Conservation (phyloP, 2,113 vertebrate genomes). For the Bubalus kerabau region DNA sequence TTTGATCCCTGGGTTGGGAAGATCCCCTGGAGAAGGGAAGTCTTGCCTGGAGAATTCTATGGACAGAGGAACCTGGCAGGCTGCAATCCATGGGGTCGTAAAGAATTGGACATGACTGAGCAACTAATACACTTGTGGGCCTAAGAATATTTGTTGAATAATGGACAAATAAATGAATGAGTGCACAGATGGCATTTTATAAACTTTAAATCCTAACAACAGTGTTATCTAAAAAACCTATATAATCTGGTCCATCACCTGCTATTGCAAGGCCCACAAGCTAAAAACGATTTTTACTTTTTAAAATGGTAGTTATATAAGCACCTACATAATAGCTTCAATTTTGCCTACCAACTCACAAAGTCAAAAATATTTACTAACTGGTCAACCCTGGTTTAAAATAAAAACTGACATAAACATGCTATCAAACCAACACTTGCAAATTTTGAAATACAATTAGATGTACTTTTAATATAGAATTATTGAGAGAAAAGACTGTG, state of each 20-base stretch:
- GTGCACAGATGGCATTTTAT: not conserved
- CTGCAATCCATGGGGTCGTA: not conserved
- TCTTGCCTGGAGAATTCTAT: not conserved
- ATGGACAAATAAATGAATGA: not conserved
- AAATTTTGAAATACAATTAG: not conserved
- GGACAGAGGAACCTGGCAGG: not conserved
- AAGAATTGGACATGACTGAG: not conserved
- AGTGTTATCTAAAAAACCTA: not conserved
- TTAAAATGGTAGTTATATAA: not conserved
- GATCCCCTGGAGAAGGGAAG: not conserved
- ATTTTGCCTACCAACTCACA: not conserved
- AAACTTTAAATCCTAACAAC: not conserved
- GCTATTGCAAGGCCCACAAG: not conserved
- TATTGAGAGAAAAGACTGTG: not conserved
- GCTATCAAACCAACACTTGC: not conserved
- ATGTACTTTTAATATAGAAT: not conserved
- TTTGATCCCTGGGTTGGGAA: not conserved
- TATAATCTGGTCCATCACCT: not conserved
- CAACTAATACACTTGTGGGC: not conserved
- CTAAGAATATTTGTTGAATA: not conserved
- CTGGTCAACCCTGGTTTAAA: not conserved
- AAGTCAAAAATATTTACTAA: slow-evolving; percentile 17
- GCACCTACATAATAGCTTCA: not conserved
- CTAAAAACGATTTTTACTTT: slow-evolving; percentile 1
- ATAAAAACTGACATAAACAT: not conserved